These are phyloP conservation scores for Polydrusus cervinus DNA, from an alignment of 2,888 invertebrate genomes.

Conservation along the genomic window DNA sequence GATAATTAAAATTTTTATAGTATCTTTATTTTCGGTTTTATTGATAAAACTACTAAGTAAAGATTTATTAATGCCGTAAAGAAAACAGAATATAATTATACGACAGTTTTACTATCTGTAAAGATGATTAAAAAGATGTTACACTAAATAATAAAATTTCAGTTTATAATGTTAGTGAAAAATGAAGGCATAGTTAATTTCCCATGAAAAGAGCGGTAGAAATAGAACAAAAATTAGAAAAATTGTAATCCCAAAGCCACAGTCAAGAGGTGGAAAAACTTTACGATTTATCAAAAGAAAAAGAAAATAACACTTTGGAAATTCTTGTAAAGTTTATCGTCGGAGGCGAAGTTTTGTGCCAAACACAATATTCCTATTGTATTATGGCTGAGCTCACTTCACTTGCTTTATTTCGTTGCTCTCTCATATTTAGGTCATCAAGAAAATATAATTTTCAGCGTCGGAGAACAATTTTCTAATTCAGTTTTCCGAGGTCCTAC, in stretches of 20 bases:
- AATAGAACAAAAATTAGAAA: conserved; percentile 25
- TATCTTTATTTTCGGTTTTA: too few relatives aligned
- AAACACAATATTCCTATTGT: conserved; percentile 54
- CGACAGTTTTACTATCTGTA: too few relatives aligned
- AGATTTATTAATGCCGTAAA: too few relatives aligned
- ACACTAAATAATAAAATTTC: too few relatives aligned
- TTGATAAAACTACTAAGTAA: too few relatives aligned
- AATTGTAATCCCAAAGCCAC: conserved; percentile 32
- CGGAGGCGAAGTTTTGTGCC: conserved; percentile 50
- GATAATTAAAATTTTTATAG: too few relatives aligned
- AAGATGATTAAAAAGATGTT: background rate
- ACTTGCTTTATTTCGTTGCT: conserved; percentile 53
- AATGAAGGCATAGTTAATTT: conserved; percentile 35
- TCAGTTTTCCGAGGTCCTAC: conserved; percentile 45
- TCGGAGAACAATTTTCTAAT: conserved; percentile 58
- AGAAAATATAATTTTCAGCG: conserved; percentile 60
- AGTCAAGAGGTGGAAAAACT: conserved; percentile 45
- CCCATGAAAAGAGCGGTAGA: conserved; percentile 29
- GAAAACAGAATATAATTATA: too few relatives aligned
- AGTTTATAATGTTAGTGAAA: background rate
- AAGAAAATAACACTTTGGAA: conserved; percentile 40
- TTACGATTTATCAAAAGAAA: conserved; percentile 43
- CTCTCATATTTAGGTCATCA: conserved; percentile 55
- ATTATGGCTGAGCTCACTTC: conserved; percentile 47
- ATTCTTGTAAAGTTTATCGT: conserved; percentile 49